phyloP scores from a whole-genome alignment of 2,888 invertebrate genomes.

The Petrolisthes manimaculis region DNA sequence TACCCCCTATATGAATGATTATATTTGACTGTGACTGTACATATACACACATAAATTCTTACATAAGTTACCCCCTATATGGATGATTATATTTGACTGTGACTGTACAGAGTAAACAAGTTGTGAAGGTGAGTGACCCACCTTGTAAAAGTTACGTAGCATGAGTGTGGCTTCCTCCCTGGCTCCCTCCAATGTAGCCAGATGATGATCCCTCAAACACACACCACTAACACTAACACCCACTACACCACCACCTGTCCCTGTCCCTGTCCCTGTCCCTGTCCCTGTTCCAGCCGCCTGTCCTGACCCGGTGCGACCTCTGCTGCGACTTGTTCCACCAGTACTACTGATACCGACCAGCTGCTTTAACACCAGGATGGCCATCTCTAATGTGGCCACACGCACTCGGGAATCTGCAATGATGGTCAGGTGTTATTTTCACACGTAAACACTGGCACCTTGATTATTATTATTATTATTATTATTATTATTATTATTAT shows the following conservation, averaged over 20 bases:
- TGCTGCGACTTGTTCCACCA: conserved; percentile 57
- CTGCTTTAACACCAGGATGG: conserved; percentile 83
- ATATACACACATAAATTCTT: no score
- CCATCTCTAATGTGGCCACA: conserved; percentile 90
- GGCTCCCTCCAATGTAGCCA: conserved; percentile 79
- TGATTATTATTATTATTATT: no score
- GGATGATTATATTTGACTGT: no score
- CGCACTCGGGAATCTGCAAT: conserved; percentile 84
- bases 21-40: no score
- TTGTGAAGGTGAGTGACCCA: conserved; percentile 66
- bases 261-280: background rate
- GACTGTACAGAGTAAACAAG: no score
- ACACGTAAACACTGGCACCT: no score
- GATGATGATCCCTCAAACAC: conserved; percentile 78
- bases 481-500: no score
- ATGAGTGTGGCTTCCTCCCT: conserved; percentile 85
- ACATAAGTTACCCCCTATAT: no score
- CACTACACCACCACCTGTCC: background rate
- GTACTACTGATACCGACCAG: conserved; percentile 71
- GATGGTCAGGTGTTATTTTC: background rate
- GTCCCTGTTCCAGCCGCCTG: background rate
- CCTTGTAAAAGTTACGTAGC: conserved; percentile 91
- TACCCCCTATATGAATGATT: no score
- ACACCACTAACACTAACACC: conserved; percentile 69
- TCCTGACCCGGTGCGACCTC: background rate